A percentile compares a stretch with the other conserved stretches of the same genome.
phyloP scores from a whole-genome alignment of 1,140 invertebrate species.

The Drosophila novamexicana region DNA sequence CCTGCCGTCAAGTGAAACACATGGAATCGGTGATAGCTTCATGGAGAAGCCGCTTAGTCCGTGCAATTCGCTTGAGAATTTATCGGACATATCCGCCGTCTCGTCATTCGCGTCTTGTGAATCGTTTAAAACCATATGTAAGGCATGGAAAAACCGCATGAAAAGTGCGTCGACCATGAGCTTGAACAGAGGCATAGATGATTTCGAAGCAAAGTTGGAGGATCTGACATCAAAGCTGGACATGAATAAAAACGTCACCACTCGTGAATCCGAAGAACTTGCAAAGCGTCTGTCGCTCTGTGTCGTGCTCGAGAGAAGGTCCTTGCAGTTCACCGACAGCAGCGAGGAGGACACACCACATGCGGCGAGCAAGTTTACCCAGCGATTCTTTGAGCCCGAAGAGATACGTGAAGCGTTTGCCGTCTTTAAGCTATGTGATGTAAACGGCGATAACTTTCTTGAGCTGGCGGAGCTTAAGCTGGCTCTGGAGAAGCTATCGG shows the following conservation, averaged over 20 bases:
- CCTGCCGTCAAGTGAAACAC: neutral
- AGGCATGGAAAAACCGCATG: conserved; percentile 22
- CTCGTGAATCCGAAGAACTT: neutral
- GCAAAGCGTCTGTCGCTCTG: conserved; percentile 6
- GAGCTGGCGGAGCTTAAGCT: conserved; percentile 43
- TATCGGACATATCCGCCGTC: neutral
- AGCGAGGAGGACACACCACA: conserved; percentile 17
- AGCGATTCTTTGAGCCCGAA: conserved; percentile 26
- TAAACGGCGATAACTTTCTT: conserved; percentile 44
- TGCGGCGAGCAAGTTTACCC: neutral
- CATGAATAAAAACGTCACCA: neutral
- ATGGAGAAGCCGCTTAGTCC: neutral
- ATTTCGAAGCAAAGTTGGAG: neutral
- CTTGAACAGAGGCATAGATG: conserved; percentile 17
- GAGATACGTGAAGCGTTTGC: conserved; percentile 43
- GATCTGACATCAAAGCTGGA: neutral
- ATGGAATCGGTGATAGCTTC: conserved; percentile 18
- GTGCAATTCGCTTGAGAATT: neutral
- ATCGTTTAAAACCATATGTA: conserved; percentile 35
- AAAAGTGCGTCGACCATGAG: conserved; percentile 30
- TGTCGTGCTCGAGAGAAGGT: conserved; percentile 41
- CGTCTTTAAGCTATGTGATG: conserved; percentile 38
- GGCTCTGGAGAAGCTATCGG: conserved; percentile 46
- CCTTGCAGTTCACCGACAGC: conserved; percentile 11
- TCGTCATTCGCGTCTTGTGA: conserved; percentile 48